These are phyloP conservation scores for Porites divaricata DNA, from an alignment of 92 coral and sea anemone species.

Conservation along the genomic window DNA sequence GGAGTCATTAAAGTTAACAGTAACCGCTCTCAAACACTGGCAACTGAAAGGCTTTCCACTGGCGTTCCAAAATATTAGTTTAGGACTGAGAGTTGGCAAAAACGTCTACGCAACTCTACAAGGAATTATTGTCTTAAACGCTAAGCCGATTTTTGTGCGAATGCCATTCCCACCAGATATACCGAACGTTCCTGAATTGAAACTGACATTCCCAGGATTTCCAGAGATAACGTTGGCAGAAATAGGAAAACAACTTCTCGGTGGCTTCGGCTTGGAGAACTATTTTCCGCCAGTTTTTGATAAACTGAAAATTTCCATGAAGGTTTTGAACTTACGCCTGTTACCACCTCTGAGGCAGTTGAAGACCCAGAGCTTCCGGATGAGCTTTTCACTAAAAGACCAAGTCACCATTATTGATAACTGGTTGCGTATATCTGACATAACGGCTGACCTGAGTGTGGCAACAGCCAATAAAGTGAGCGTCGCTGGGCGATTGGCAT, in stretches of 20 bases:
- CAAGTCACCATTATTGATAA: constrained; percentile 32
- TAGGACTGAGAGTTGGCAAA: neutral
- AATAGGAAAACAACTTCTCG: constrained; percentile 31
- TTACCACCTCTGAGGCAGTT: constrained; percentile 41
- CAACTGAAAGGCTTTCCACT: constrained; percentile 43
- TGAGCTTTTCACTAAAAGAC: constrained; percentile 18
- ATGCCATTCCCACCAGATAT: constrained; percentile 41
- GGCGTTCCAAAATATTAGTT: constrained; percentile 40
- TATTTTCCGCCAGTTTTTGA: constrained; percentile 50
- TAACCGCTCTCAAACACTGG: constrained; percentile 51
- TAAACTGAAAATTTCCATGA: constrained; percentile 34
- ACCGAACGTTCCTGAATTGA: constrained; percentile 1
- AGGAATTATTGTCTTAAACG: constrained; percentile 27
- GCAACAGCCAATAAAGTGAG: neutral
- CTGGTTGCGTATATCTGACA: constrained; percentile 51
- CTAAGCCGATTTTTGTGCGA: constrained; percentile 39
- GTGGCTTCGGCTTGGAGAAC: constrained; percentile 46
- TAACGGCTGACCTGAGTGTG: constrained; percentile 41
- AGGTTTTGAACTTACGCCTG: constrained; percentile 42
- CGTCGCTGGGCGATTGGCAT: constrained; percentile 47
- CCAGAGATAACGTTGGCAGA: constrained; percentile 48
- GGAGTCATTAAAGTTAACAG: constrained; percentile 11
- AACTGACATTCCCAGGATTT: constrained; percentile 24
- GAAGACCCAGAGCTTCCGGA: constrained; percentile 31
- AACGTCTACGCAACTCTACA: constrained; percentile 9